A percentile compares a stretch with the other conserved stretches of the same genome.
These are phyloP conservation scores for Xiphorhynchus erythropygius DNA, from an alignment of 2,797 vertebrate species.

Conservation along the genomic window DNA sequence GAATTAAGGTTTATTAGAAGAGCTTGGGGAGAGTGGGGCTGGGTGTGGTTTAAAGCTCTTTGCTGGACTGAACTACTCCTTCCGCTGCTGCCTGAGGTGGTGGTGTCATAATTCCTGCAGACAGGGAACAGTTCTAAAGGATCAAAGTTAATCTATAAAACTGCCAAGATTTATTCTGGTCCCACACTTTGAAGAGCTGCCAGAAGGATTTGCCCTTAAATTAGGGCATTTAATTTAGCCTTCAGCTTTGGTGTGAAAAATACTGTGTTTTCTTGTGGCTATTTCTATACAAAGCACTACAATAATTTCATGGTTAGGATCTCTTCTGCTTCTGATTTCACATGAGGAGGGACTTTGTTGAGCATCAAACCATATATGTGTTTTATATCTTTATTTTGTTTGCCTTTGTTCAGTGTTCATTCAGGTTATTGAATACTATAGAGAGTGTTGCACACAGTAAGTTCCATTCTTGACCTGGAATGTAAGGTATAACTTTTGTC, in stretches of 20 bases:
- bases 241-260: not conserved
- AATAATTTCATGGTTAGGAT: not conserved
- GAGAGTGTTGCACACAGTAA: not conserved
- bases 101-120: not conserved
- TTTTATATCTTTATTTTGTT: not conserved
- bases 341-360: not conserved
- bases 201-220: not conserved
- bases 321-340: not conserved
- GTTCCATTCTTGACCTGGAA: accelerated
- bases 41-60: not conserved
- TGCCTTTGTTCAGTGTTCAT: not conserved
- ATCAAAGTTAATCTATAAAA: not conserved
- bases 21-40: not conserved
- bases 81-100: not conserved
- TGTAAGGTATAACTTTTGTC: not conserved
- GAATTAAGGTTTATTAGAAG: not conserved
- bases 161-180: not conserved
- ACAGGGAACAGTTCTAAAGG: not conserved
- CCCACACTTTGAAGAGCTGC: accelerated
- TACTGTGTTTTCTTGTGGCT: not conserved
- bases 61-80: not conserved
- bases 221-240: too few relatives aligned
- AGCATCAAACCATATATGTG: accelerated
- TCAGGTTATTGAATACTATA: not conserved
- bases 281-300: not conserved